Conservation (phyloP, 2,113 vertebrate genomes). For the Prietella phreatophila region DNA sequence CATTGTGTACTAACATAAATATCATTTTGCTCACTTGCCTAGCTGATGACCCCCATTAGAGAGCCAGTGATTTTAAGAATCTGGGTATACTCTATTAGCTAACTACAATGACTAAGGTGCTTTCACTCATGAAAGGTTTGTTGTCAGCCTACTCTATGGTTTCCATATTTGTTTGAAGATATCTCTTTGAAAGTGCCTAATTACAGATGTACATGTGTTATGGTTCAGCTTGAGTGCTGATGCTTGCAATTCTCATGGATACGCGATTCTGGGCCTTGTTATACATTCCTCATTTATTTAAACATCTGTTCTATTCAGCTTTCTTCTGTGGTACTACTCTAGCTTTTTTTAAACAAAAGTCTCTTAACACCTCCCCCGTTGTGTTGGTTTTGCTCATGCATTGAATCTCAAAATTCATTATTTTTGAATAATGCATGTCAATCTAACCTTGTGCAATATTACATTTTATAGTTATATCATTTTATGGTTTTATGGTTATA, state of each 20-base stretch:
- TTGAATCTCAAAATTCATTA: slow-evolving; percentile 9
- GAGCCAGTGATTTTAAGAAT: neutral
- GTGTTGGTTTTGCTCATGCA: slow-evolving; percentile 32
- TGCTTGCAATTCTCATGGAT: slow-evolving; percentile 36
- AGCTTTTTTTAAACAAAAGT: neutral
- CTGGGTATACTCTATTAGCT: slow-evolving; percentile 18
- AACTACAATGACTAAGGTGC: slow-evolving; percentile 5
- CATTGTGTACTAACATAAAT: neutral
- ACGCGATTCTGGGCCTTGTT: slow-evolving; percentile 46
- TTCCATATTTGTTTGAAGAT: slow-evolving; percentile 55
- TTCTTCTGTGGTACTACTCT: slow-evolving; percentile 1
- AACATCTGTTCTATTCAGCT: slow-evolving; percentile 53
- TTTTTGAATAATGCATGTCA: neutral
- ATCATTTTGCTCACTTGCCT: neutral
- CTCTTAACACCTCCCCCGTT: neutral
- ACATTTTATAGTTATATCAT: neutral
- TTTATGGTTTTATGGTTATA: no score
- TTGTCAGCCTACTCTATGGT: slow-evolving; percentile 43
- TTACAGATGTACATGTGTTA: slow-evolving; percentile 55
- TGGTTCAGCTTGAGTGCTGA: slow-evolving; percentile 49
- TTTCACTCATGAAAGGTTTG: neutral
- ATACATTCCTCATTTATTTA: slow-evolving; percentile 52
- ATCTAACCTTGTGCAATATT: neutral
- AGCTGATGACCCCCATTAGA: slow-evolving; percentile 9
- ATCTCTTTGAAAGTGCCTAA: slow-evolving; percentile 38